Percentiles rank a stretch among this genome's conserved stretches.
These are phyloP conservation scores for Nyctereutes procyonoides DNA, from an alignment of 2,113 vertebrate genomes.

Conservation along the genomic window DNA sequence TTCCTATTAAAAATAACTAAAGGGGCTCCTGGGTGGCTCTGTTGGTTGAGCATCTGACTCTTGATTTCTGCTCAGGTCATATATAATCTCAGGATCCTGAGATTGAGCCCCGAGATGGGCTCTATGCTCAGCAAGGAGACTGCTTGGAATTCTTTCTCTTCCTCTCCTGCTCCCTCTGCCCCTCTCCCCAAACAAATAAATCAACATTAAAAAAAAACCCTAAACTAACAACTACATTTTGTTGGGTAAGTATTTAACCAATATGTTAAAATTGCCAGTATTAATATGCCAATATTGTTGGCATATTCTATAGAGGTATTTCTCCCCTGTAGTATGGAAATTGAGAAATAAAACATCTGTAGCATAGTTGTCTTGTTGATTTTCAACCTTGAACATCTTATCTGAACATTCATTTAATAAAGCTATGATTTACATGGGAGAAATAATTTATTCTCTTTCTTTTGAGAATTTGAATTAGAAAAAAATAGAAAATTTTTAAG, in stretches of 20 bases:
- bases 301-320: neutral
- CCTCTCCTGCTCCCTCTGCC: neutral
- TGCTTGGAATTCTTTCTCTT: neutral
- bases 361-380: neutral
- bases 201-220: neutral
- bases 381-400: neutral
- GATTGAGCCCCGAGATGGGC: neutral
- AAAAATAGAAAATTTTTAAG: neutral
- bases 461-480: neutral
- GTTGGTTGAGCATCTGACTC: neutral
- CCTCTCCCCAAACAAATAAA: neutral
- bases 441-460: neutral
- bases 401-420: neutral
- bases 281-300: neutral
- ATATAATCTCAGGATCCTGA: neutral
- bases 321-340: neutral
- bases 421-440: neutral
- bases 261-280: neutral
- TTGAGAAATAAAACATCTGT: neutral
- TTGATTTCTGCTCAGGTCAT: neutral
- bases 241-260: neutral
- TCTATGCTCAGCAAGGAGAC: neutral
- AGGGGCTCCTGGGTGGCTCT: neutral
- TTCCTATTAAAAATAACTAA: neutral
- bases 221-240: neutral